phyloP scores from a whole-genome alignment of 2,888 invertebrate species.

The Cheilosia impressa region DNA sequence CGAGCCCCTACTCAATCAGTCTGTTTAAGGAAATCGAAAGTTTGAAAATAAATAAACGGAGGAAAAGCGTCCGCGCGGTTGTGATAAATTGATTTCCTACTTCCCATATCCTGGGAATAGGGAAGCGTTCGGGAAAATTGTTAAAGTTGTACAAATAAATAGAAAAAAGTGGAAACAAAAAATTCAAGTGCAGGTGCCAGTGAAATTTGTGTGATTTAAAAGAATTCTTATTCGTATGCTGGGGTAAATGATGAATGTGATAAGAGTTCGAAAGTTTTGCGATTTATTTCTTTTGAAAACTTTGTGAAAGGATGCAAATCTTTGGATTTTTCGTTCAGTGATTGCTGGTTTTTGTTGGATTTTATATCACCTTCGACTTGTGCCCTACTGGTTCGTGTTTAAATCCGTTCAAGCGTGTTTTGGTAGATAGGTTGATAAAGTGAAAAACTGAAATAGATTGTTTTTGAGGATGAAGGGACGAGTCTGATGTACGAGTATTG shows the following conservation, averaged over 20 bases:
- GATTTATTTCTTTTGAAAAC: slow-evolving; percentile 48
- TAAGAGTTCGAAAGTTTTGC: slow-evolving; percentile 45
- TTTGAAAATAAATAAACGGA: slow-evolving; percentile 38
- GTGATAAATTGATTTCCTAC: slow-evolving; percentile 64
- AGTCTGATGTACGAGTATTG: too few species aligned
- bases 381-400: background rate
- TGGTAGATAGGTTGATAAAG: too few species aligned
- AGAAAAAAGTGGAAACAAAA: slow-evolving; percentile 10
- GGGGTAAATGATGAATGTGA: slow-evolving; percentile 50
- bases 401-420: too few species aligned
- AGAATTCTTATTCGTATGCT: slow-evolving; percentile 19
- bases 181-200: slow-evolving; percentile 56
- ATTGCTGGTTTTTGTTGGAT: slow-evolving; percentile 2
- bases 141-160: slow-evolving; percentile 42
- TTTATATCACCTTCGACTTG: background rate
- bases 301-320: slow-evolving; percentile 48
- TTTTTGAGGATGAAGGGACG: too few species aligned
- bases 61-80: slow-evolving; percentile 45
- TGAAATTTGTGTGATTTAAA: slow-evolving; percentile 46
- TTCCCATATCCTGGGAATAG: slow-evolving; percentile 25
- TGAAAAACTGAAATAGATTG: too few species aligned
- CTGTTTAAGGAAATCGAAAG: slow-evolving; percentile 52
- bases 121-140: slow-evolving; percentile 35
- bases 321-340: slow-evolving; percentile 48
- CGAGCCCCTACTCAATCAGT: background rate